These are phyloP conservation scores for Plectropomus leopardus DNA, from an alignment of 2,113 vertebrate species.

Conservation along the genomic window DNA sequence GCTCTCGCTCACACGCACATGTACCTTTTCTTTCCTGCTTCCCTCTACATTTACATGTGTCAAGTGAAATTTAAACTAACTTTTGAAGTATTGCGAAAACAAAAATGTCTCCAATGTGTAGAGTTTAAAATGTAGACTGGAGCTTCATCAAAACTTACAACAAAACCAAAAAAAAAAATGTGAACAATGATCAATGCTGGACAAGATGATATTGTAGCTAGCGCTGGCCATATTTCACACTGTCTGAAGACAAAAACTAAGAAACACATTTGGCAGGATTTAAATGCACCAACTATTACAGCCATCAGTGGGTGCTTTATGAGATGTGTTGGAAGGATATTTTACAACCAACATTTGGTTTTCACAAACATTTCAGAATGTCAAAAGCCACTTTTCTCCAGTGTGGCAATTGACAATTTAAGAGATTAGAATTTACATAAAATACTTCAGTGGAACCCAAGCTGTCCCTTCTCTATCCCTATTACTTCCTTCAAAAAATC, in stretches of 20 bases:
- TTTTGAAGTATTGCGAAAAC: conserved; percentile 23
- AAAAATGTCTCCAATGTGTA: neutral
- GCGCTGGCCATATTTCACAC: conserved; percentile 13
- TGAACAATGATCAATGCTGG: neutral
- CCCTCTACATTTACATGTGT: conserved; percentile 13
- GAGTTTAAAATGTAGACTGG: neutral
- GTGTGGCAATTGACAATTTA: conserved; percentile 19
- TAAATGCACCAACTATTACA: neutral
- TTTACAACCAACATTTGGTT: conserved; percentile 18
- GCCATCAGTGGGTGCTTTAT: conserved; percentile 3
- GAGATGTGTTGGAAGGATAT: conserved; percentile 11
- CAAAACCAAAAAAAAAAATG: neutral
- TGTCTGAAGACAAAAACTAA: conserved; percentile 8
- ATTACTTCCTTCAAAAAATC: neutral
- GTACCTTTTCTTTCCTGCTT: conserved; percentile 11
- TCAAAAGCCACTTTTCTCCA: conserved; percentile 16
- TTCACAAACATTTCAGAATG: conserved; percentile 22
- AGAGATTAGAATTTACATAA: conserved; percentile 34
- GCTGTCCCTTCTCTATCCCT: neutral
- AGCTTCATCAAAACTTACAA: neutral
- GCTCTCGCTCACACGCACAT: neutral
- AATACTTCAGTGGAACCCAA: conserved; percentile 4
- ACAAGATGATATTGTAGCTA: neutral
- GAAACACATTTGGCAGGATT: conserved; percentile 1
- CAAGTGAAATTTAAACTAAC: conserved; percentile 8